Percentiles rank a stretch among this genome's conserved stretches.
phyloP scores from a whole-genome alignment of 2,888 invertebrate genomes.

The Petrolisthes cinctipes region DNA sequence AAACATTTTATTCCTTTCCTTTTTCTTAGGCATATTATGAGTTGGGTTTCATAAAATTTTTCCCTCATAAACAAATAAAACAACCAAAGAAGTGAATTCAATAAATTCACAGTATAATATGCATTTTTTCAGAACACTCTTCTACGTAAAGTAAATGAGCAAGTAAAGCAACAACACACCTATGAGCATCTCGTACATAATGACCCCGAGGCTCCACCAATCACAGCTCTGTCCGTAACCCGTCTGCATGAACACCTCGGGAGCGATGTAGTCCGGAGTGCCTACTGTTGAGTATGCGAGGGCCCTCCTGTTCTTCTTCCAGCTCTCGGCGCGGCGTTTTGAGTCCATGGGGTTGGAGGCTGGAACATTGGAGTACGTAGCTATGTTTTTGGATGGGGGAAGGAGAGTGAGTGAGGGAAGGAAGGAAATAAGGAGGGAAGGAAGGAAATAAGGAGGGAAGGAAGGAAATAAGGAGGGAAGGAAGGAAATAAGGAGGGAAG shows the following conservation, averaged over 20 bases:
- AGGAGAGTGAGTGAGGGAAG: conserved; percentile 5
- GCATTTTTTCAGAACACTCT: too few species aligned
- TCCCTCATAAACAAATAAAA: too few species aligned
- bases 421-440: neutral
- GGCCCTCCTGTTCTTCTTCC: conserved; percentile 97
- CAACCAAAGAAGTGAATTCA: too few species aligned
- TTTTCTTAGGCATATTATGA: too few species aligned
- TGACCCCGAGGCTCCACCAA: conserved; percentile 99
- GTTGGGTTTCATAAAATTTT: too few species aligned
- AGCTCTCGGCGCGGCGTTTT: conserved; percentile 97
- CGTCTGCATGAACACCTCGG: conserved; percentile 83
- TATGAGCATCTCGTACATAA: conserved; percentile 99
- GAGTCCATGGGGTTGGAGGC: conserved; percentile 92
- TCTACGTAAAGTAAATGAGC: too few species aligned
- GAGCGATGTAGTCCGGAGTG: conserved; percentile 99
- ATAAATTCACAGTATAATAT: too few species aligned
- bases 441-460: neutral
- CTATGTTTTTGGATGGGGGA: conserved; percentile 45
- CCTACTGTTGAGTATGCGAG: conserved; percentile 95
- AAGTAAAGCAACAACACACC: conserved; percentile 73
- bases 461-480: neutral
- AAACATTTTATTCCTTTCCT: too few species aligned
- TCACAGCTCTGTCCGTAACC: conserved; percentile 98
- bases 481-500: neutral
- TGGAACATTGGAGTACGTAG: conserved; percentile 67